These are phyloP conservation scores for Schrankia costaestrigalis DNA, from an alignment of 2,888 invertebrate species.

Conservation along the genomic window DNA sequence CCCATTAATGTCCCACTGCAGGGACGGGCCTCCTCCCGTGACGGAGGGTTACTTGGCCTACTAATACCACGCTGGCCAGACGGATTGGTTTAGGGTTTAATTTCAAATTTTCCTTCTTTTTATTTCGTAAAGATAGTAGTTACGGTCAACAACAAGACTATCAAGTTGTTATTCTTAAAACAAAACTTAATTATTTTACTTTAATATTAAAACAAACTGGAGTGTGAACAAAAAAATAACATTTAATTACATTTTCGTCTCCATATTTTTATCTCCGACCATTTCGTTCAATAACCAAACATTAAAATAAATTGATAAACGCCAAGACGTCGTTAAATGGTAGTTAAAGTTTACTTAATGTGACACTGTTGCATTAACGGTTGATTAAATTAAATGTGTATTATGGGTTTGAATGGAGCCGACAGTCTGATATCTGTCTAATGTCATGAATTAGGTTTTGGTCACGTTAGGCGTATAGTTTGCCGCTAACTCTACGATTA, in stretches of 20 bases:
- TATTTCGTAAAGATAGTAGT: no score
- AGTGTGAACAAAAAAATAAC: neutral
- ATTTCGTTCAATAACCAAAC: conserved; percentile 17
- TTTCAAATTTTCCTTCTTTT: no score
- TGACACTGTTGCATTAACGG: conserved; percentile 25
- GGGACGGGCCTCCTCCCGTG: no score
- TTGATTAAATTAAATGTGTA: conserved; percentile 24
- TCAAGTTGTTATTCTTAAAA: no score
- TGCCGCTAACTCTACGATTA: no score
- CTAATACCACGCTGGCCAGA: no score
- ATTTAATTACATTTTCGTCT: neutral
- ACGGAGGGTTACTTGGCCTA: no score
- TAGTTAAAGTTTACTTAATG: conserved; percentile 23
- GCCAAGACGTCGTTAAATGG: conserved; percentile 19
- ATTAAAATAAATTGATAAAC: conserved; percentile 24
- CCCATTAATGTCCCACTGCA: no score
- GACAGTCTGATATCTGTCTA: neutral
- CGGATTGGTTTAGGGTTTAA: no score
- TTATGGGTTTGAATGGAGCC: conserved; percentile 8
- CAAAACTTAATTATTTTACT: no score
- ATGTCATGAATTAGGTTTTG: neutral
- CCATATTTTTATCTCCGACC: conserved; percentile 2
- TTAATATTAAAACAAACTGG: no score
- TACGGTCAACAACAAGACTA: no score
- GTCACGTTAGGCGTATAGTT: neutral